Conservation (phyloP, 1,140 invertebrate species). For the Drosophila sp. region DNA sequence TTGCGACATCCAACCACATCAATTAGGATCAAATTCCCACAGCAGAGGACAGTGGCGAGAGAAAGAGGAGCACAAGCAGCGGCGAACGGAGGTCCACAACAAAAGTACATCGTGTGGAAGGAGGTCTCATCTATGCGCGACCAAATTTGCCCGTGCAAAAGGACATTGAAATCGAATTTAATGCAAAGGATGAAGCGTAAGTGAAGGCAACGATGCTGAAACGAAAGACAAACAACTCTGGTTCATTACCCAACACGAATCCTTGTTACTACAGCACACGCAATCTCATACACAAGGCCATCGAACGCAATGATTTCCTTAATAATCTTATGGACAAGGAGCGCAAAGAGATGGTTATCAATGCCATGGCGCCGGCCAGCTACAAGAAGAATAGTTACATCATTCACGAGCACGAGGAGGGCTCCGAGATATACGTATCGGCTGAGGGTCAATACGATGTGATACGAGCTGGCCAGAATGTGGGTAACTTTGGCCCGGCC, state of each 20-base stretch:
- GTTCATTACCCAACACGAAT: slow-evolving; percentile 37
- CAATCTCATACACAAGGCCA: slow-evolving; percentile 84
- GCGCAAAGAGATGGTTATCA: slow-evolving; percentile 92
- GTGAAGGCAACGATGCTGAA: slow-evolving; percentile 35
- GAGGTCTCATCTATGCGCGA: slow-evolving; percentile 75
- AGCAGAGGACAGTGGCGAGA: slow-evolving; percentile 36
- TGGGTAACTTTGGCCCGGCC: slow-evolving; percentile 91
- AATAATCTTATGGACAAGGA: slow-evolving; percentile 93
- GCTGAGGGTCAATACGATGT: slow-evolving; percentile 94
- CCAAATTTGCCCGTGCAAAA: slow-evolving; percentile 74
- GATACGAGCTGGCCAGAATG: slow-evolving; percentile 90
- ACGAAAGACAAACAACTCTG: slow-evolving; percentile 36
- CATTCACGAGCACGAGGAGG: slow-evolving; percentile 93
- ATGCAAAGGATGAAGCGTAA: slow-evolving; percentile 81
- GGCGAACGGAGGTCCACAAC: slow-evolving; percentile 22
- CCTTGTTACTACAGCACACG: slow-evolving; percentile 79
- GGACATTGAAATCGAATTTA: slow-evolving; percentile 74
- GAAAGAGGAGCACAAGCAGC: slow-evolving; percentile 12
- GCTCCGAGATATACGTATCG: slow-evolving; percentile 91
- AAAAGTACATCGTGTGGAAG: slow-evolving; percentile 70
- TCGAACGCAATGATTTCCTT: slow-evolving; percentile 96
- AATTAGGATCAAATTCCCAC: slow-evolving; percentile 57
- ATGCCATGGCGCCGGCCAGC: slow-evolving; percentile 94
- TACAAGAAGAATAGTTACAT: slow-evolving; percentile 90
- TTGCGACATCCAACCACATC: slow-evolving; percentile 31